Evolutionary conservation across 64 coral and sea anemone genomes (phyloP), one percentile per base, ranked within the genome.

Genomic region (Actinia equina): DNA sequence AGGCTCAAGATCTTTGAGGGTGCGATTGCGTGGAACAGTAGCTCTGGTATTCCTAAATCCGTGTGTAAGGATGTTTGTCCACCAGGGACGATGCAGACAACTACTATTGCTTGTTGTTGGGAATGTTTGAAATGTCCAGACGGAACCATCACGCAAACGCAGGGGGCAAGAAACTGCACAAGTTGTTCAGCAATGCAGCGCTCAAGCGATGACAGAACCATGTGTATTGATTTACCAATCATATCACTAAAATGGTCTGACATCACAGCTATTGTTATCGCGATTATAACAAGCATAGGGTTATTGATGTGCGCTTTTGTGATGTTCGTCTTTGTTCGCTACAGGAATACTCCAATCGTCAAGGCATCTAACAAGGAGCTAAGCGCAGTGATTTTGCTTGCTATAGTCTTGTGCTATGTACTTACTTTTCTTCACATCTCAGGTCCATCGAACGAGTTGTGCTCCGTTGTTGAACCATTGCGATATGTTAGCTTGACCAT

Each of bases 111-210:
- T 1, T 94, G 93, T 51, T 94, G 93, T 76, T 94, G 93, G 93
- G 78, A 86, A 74, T 94, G 93, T 30, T 41, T 94, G 19, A 84
- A 91, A 80, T 94, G 93, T 57, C 93, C 93, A 7, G 81, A 84
- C 43, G 89, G 88, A 7, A 87, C 78, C 22, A 64, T 94, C 5
- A 83, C 86, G 55, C 25, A 7, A 7, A 65, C 1, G 1, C 64
- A 59, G 7, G 93, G 93, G 43, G 63, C 88, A 17, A 9, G 59
- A 17, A 94, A 67, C 80, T 94, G 93, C 25, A 63, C 49, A 0
- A 83, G 82, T 25, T 94, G 93, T 61, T 20, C 84, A 6, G 17
- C 16, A 25, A 87, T 79, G 15, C 85, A 94, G n/a, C 86, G 83
- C 11, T 44, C 88, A 18, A 94, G 87, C 13, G 71, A 41, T 7